Evolutionary conservation across 2,113 vertebrate genomes (phyloP).

Genomic region (Empidonax alnorum): DNA sequence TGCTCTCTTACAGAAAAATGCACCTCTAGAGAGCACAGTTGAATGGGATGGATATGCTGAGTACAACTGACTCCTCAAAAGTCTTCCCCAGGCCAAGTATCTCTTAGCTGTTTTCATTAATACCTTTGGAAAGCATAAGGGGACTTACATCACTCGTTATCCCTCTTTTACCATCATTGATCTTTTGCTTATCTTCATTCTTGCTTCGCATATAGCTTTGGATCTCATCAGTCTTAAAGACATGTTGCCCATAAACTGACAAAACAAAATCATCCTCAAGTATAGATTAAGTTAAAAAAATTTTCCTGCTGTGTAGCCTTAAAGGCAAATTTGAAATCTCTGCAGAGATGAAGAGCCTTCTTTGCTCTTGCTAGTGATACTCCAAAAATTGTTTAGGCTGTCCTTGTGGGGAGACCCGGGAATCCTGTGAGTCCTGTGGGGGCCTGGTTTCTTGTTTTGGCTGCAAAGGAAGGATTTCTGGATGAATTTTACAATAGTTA

Average conservation of each 20-base stretch:
- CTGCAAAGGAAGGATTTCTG: neutral
- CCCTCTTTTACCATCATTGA: neutral
- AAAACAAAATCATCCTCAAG: neutral
- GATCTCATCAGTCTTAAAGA: neutral
- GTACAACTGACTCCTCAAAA: fast-evolving
- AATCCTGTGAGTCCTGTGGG: neutral
- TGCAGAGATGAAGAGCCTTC: neutral
- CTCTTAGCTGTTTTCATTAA: neutral
- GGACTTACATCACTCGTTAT: neutral
- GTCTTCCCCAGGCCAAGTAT: neutral
- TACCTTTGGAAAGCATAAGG: neutral
- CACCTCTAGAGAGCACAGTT: neutral
- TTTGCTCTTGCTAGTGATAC: neutral
- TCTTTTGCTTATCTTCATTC: neutral
- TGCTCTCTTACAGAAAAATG: neutral
- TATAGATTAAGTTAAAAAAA: neutral
- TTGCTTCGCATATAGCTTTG: neutral
- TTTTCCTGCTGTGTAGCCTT: neutral
- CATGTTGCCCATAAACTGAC: neutral
- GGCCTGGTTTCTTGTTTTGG: neutral
- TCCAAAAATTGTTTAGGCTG: neutral
- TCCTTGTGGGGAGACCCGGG: neutral
- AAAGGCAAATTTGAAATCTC: neutral
- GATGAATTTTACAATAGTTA: neutral
- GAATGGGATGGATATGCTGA: neutral